These are phyloP conservation scores for Hemicrepidius hirtus DNA, from an alignment of 2,888 invertebrate species.

Conservation along the genomic window DNA sequence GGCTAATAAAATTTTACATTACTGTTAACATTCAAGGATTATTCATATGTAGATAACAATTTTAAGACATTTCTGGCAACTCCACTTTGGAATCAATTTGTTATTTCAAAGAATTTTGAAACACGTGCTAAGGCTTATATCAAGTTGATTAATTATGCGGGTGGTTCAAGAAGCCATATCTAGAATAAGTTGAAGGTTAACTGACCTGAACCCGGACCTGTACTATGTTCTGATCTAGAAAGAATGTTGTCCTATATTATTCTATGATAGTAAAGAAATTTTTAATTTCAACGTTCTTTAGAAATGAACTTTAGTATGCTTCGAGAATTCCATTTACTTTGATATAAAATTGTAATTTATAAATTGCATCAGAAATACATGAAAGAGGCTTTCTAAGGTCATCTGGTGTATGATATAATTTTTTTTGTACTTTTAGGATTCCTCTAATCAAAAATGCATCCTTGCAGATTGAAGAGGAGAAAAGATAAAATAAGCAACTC, in stretches of 20 bases:
- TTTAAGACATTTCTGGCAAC: slow-evolving; percentile 5
- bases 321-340: too few species aligned
- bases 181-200: slow-evolving; percentile 36
- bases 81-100: not conserved
- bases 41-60: not conserved
- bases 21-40: slow-evolving; percentile 8
- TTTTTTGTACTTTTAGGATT: not conserved
- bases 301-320: too few species aligned
- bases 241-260: slow-evolving; percentile 35
- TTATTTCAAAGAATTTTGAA: not conserved
- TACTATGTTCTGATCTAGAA: slow-evolving; percentile 43
- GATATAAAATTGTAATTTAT: too few species aligned
- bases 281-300: not conserved
- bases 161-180: slow-evolving; percentile 38
- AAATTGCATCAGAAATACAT: too few species aligned
- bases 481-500: too few species aligned
- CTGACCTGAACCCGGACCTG: slow-evolving; percentile 45
- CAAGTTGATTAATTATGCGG: slow-evolving; percentile 15
- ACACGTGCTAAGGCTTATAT: slow-evolving; percentile 5
- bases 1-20: slow-evolving; percentile 5
- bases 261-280: not conserved
- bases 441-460: too few species aligned
- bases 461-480: too few species aligned
- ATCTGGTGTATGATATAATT: not conserved
- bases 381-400: too few species aligned